phyloP scores from a whole-genome alignment of 1,140 invertebrate species.

The Drosophila quadrilineata region DNA sequence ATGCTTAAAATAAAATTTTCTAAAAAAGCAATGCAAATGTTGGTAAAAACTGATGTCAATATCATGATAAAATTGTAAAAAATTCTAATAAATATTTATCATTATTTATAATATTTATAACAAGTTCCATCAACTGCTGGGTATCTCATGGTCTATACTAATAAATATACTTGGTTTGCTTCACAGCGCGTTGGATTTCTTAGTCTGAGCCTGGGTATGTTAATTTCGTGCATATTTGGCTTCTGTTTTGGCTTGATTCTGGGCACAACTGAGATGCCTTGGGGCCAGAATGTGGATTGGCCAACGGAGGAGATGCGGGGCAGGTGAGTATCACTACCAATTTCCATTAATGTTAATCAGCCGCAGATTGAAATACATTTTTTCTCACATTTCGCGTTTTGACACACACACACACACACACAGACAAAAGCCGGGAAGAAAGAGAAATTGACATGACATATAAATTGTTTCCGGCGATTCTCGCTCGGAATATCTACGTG shows the following conservation, averaged over 20 bases:
- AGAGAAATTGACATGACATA: no score
- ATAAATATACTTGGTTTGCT: slow-evolving; percentile 57
- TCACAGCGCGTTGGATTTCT: slow-evolving; percentile 86
- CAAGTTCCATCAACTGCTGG: no score
- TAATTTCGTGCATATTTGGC: slow-evolving; percentile 88
- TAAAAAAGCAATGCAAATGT: no score
- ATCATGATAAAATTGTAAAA: no score
- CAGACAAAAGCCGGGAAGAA: slow-evolving; percentile 5
- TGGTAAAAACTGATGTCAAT: no score
- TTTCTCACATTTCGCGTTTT: slow-evolving; percentile 28
- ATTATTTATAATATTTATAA: no score
- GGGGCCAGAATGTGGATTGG: slow-evolving; percentile 88
- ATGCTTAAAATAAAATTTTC: no score
- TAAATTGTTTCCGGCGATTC: no score
- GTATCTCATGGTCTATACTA: slow-evolving; percentile 19
- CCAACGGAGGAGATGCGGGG: slow-evolving; percentile 92
- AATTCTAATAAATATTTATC: no score
- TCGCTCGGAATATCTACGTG: no score
- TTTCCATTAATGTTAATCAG: slow-evolving; percentile 46
- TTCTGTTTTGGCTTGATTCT: slow-evolving; percentile 90
- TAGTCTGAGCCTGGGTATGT: slow-evolving; percentile 87
- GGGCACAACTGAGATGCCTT: slow-evolving; percentile 88
- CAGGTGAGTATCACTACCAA: slow-evolving; percentile 82
- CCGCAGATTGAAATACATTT: slow-evolving; percentile 48
- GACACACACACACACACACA: no score